phyloP scores from a whole-genome alignment of 2,888 invertebrate species.

The Limnephilus marmoratus region DNA sequence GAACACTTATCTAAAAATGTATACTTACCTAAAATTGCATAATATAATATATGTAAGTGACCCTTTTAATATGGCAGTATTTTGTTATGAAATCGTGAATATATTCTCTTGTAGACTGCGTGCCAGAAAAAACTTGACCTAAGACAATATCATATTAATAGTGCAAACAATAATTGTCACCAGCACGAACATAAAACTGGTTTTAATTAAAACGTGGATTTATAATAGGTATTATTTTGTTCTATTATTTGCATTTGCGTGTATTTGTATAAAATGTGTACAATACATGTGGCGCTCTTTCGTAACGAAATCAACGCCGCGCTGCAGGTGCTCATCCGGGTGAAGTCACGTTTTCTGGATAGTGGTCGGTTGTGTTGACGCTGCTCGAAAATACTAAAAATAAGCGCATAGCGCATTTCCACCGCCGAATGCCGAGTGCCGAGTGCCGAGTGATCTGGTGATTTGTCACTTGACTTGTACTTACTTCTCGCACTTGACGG shows the following conservation, averaged over 20 bases:
- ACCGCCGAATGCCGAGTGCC: neutral
- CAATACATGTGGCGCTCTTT: neutral
- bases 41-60: neutral
- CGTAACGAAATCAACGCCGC: neutral
- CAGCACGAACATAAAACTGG: neutral
- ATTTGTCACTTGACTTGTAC: neutral
- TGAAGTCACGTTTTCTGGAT: slow-evolving; percentile 34
- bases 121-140: neutral
- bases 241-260: neutral
- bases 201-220: neutral
- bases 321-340: slow-evolving; percentile 21
- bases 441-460: neutral
- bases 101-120: neutral
- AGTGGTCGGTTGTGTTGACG: slow-evolving; percentile 32
- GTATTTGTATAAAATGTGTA: too few relatives aligned
- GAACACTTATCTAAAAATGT: too few relatives aligned
- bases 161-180: neutral
- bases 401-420: neutral
- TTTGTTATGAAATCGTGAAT: neutral
- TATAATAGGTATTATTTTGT: neutral
- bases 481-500: slow-evolving; percentile 43
- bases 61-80: neutral
- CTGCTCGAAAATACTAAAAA: slow-evolving; percentile 29
- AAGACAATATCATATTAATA: neutral
- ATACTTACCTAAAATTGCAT: neutral